Base-by-base conservation (phyloP, 2,797 vertebrate genomes). In the Gadopsis bispinosus region DNA sequence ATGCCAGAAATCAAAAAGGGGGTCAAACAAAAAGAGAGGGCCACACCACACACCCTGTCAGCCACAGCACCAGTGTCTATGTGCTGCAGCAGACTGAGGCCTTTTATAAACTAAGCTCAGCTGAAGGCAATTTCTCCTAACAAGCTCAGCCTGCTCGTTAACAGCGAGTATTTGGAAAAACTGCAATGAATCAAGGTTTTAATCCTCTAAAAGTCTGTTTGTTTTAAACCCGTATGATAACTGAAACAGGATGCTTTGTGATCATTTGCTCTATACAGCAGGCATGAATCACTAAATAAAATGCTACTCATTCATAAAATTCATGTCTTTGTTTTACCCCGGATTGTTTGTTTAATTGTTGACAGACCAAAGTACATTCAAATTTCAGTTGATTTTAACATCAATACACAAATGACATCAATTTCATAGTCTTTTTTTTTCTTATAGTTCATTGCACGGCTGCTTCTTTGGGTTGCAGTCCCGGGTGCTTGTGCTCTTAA, bases 91-190 rank as follows among this genome's bases (percentile, higher is more conserved):
- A 77, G 74, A 58, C 55, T 45, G 64, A 71, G 75, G 63, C 53
- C 37, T 58, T 88, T 79, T 65, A 53, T 69, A 83, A 64, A 39
- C 75, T 82, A 29, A 51, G 37, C 79, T 61, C 61, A 75, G 19
- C 84, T 81, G 66, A 50, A 69, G 71, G 65, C 43, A 17, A 65
- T 47, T 29, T 22, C 45, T 58, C 39, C 75, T 71, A 62, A 73
- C 7, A 17, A 78, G 73, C 37, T 63, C 26, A 26, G 26, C 26
- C 26, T 26, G 64, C 80, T 77, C n/a, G 2, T 72, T 75, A 83
- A 68, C 63, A 41, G 29, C 5, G 8, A 11, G 14, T 6, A 8
- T 1, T 26, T 65, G 19, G 16, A 3, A 63, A 33, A 66, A 55
- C 17, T 7, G 51, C 56, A 16, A 35, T 4, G 0, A 63, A 59